A percentile compares a stretch with the other conserved stretches of the same genome.
Conservation (phyloP, 2,888 invertebrate genomes). For the Eledona agricola region DNA sequence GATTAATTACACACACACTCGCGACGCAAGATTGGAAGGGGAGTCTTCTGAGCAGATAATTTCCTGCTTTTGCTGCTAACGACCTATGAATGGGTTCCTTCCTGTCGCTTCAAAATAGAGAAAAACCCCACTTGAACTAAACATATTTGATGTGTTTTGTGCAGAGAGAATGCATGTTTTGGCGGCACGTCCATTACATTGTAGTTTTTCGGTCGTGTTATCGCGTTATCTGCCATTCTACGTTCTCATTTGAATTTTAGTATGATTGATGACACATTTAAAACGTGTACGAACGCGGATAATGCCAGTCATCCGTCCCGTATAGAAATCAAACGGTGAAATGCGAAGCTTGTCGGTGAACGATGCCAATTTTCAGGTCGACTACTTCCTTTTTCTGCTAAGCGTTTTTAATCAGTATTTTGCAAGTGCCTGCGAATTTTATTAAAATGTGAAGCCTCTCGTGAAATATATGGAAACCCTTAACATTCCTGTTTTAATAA, state of each 20-base stretch:
- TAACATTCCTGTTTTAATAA: conserved; percentile 45
- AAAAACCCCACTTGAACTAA: conserved; percentile 15
- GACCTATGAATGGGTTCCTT: conserved; percentile 53
- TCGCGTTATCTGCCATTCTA: conserved; percentile 31
- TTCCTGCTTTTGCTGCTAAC: conserved; percentile 52
- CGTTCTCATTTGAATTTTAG: conserved; percentile 48
- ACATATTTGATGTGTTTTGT: background rate
- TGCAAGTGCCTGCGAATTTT: conserved; percentile 24
- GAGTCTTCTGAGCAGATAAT: conserved; percentile 50
- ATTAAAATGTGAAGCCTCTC: conserved; percentile 33
- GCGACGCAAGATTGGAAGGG: conserved; percentile 42
- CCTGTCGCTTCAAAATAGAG: conserved; percentile 40
- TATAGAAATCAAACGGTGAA: conserved; percentile 21
- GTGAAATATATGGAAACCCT: conserved; percentile 41
- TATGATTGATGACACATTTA: conserved; percentile 49
- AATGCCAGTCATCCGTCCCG: conserved; percentile 43
- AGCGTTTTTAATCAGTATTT: conserved; percentile 31
- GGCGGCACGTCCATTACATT: conserved; percentile 26
- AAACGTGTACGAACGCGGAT: conserved; percentile 45
- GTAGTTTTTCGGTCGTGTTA: conserved; percentile 34
- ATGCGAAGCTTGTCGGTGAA: conserved; percentile 27
- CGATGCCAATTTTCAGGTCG: conserved; percentile 33
- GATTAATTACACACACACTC: conserved; percentile 51
- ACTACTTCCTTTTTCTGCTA: conserved; percentile 30
- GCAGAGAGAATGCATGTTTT: conserved; percentile 8